Conservation (phyloP, 1,140 invertebrate species). For the Nasonia vitripennis region DNA sequence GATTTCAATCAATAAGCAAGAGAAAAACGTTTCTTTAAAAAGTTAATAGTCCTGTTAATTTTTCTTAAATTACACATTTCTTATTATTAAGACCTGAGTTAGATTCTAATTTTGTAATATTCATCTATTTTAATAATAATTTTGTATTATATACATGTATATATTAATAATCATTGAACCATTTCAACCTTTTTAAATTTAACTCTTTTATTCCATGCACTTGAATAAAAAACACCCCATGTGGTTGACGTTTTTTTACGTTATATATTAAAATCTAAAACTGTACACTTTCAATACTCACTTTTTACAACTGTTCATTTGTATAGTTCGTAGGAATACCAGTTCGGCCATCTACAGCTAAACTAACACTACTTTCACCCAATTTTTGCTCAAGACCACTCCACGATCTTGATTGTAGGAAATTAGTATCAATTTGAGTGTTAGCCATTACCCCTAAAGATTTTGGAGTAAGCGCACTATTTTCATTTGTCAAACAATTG, state of each 20-base stretch:
- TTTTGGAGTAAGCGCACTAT: conserved; percentile 67
- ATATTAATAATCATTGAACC: neutral
- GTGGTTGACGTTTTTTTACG: neutral
- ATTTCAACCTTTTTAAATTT: neutral
- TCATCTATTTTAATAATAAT: conserved; percentile 5
- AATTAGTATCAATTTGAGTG: conserved; percentile 76
- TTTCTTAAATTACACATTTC: neutral
- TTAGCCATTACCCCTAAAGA: conserved; percentile 70
- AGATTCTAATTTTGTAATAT: neutral
- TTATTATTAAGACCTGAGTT: conserved; percentile 4
- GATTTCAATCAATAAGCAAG: conserved; percentile 44
- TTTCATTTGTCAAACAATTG: conserved; percentile 59
- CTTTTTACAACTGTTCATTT: conserved; percentile 64
- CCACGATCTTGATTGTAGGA: conserved; percentile 81
- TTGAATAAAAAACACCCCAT: neutral
- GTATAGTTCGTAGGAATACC: conserved; percentile 78
- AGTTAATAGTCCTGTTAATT: neutral
- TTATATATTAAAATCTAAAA: neutral
- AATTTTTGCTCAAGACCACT: conserved; percentile 84
- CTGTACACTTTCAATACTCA: conserved; percentile 42
- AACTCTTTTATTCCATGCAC: neutral
- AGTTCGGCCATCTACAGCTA: conserved; percentile 78
- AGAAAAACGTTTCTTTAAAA: neutral
- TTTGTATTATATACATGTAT: neutral
- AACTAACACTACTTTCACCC: conserved; percentile 79